phyloP scores from a whole-genome alignment of 2,797 vertebrate genomes.

The Enteromius afrohamiltoni region DNA sequence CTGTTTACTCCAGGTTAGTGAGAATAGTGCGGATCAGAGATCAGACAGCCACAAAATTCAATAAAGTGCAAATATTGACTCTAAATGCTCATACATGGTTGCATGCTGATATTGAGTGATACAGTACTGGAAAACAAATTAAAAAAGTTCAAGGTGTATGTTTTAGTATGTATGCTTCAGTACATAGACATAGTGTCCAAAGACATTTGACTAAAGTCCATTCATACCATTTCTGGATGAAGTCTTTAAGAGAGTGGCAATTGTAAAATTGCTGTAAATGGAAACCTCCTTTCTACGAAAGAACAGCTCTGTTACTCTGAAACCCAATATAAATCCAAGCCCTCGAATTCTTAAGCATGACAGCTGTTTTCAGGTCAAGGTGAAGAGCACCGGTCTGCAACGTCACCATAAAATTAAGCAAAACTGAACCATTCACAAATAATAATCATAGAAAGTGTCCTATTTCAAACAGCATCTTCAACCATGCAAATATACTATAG shows the following conservation, averaged over 20 bases:
- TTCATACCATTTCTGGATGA: not conserved
- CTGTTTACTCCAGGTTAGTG: conserved; percentile 2
- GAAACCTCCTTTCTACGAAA: not conserved
- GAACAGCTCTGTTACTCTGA: not conserved
- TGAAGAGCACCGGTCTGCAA: not conserved
- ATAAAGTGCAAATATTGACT: conserved; percentile 47
- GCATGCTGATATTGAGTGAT: conserved; percentile 12
- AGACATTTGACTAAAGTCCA: not conserved
- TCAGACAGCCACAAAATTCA: conserved; percentile 20
- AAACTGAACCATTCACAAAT: not conserved
- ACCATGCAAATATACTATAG: conserved; percentile 12
- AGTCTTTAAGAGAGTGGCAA: not conserved
- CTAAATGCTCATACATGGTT: conserved; percentile 4
- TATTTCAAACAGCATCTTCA: not conserved
- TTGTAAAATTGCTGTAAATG: not conserved
- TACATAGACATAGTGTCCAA: not conserved
- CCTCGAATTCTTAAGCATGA: conserved; percentile 1
- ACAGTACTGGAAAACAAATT: not conserved
- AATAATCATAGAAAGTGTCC: not conserved
- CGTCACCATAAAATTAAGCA: not conserved
- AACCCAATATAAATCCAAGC: conserved; percentile 16
- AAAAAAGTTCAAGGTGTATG: not conserved
- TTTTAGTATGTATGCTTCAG: not conserved
- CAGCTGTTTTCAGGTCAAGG: not conserved
- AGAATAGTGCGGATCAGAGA: conserved; percentile 1